Evolutionary conservation across 2,113 vertebrate genomes (phyloP).

Genomic region (Zeus faber): DNA sequence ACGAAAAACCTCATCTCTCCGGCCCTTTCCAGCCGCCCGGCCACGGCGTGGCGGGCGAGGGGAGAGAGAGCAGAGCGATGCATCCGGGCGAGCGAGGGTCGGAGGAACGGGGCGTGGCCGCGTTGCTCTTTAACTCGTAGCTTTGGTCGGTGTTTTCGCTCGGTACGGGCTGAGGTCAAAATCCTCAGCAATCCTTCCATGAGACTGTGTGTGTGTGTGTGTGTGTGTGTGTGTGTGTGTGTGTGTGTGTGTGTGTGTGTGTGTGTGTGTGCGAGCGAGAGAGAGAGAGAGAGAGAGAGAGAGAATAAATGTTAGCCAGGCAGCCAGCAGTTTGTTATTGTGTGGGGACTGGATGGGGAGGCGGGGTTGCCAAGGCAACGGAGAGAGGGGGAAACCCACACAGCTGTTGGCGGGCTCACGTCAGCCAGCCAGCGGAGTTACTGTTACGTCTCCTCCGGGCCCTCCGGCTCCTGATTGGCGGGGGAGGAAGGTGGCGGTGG

Average conservation of each 20-base stretch:
- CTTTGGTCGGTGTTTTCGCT: too few species aligned
- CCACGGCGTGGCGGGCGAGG: too few species aligned
- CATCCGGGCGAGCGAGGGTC: not conserved
- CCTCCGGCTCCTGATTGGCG: constrained; percentile 44
- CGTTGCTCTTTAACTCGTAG: too few species aligned
- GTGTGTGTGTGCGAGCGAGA: constrained; percentile 31
- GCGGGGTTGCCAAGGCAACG: constrained; percentile 61
- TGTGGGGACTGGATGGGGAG: constrained; percentile 39
- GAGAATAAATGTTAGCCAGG: constrained; percentile 25
- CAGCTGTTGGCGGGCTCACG: constrained; percentile 66
- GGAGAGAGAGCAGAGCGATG: constrained; percentile 7
- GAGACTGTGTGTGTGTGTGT: not conserved
- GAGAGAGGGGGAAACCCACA: constrained; percentile 74
- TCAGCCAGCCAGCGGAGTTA: constrained; percentile 31
- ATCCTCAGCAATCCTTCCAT: too few species aligned
- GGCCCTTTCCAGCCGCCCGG: too few species aligned
- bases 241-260: not conserved
- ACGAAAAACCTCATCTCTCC: too few species aligned
- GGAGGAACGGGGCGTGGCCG: not conserved
- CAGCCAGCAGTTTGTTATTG: constrained; percentile 59
- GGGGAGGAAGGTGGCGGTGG: constrained; percentile 24
- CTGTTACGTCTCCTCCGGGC: constrained; percentile 41
- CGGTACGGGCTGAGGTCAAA: too few species aligned
- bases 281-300: constrained; percentile 13
- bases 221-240: not conserved